phyloP scores from a whole-genome alignment of 2,113 vertebrate genomes.

The Anolis sagrei region DNA sequence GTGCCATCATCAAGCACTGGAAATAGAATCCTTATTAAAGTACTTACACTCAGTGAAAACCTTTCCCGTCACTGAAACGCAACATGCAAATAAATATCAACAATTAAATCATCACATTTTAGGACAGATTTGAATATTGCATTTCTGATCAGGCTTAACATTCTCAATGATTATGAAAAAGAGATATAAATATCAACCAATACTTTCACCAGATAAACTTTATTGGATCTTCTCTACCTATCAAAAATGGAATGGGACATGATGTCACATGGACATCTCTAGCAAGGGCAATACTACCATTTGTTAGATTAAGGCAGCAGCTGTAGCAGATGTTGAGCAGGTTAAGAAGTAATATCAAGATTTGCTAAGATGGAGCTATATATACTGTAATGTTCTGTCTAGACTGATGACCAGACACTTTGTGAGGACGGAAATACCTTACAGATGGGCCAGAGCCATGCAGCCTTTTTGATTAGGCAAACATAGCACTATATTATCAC shows the following conservation, averaged over 20 bases:
- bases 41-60: neutral
- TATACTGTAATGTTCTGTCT: too few relatives aligned
- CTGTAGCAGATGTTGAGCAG: too few relatives aligned
- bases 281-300: neutral
- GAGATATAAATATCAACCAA: neutral
- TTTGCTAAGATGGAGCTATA: too few relatives aligned
- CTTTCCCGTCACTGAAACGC: neutral
- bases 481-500: too few relatives aligned
- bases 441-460: neutral
- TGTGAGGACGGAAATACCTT: neutral
- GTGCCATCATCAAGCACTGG: accelerated
- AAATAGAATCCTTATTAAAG: too few relatives aligned
- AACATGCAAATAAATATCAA: neutral
- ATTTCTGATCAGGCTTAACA: neutral
- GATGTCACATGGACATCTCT: neutral
- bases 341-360: too few relatives aligned
- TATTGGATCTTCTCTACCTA: neutral
- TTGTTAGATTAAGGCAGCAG: neutral
- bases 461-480: too few relatives aligned
- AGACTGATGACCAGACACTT: neutral
- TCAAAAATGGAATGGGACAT: neutral
- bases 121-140: neutral
- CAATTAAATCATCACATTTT: neutral
- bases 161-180: neutral
- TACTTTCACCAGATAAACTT: neutral